Base-by-base conservation (phyloP, 2,113 vertebrate genomes). In the Candoia aspera region DNA sequence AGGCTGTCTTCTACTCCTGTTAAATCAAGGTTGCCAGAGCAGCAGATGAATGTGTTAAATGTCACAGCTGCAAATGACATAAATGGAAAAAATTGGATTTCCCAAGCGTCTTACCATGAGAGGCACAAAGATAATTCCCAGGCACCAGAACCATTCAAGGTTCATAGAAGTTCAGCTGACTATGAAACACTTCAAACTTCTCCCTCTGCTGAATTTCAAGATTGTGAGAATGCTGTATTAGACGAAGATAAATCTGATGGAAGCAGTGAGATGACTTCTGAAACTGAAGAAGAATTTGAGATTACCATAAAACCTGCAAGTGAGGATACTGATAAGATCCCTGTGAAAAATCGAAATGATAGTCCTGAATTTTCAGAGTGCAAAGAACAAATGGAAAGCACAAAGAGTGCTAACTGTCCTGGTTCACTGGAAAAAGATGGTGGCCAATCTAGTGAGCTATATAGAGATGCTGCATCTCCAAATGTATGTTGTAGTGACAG, bases 1-100 rank as follows among this genome's bases (percentile, higher is more conserved):
- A 98, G 98, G 60, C 98, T 99, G 90, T 99, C 99, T 92, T 99
- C 99, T 93, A 99, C 99, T 1, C 99, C 99, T 55, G 97, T 99
- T 90, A 99, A 99, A 96, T 94, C 96, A 42, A 95, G 93, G 60
- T 95, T 79, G 73, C 33, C 9, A 33, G 73, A 94, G 29, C 10
- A 96, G 53, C 95, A 95, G 84, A 60, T 79, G 42, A 86, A 93
- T 42, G 26, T 0, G 0, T 29, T 91, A 60, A 90, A 90, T 8
- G 0, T 49, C 0, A 2, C 92, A 64, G 84, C 73, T 92, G 68
- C 0, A 33, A 57, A 94, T 83, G 90, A 86, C 53, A 87, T 57
- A 89, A 89, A 88, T 83, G 91, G 94, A 86, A 93, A 85, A 53
- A 90, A 89, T 1, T 42, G 2, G 0, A 0, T 79, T 87, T 60